Base-by-base conservation (phyloP, 2,113 vertebrate genomes). In the Anguilla japonica region DNA sequence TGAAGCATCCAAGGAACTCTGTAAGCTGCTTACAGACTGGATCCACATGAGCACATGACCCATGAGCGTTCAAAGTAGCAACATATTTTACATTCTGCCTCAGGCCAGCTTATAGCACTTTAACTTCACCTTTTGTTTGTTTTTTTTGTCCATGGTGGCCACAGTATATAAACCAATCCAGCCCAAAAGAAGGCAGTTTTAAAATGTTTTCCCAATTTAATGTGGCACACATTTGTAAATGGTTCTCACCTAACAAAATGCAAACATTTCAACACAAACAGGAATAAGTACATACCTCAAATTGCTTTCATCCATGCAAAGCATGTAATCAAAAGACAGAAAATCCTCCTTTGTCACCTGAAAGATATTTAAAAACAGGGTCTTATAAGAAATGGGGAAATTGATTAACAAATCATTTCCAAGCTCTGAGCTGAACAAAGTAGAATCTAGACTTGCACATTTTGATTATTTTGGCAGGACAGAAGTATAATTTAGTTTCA, bases 291-390 rank as follows among this genome's bases (percentile, higher is more conserved):
- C 84, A 18, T 91, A 99, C 98, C 96, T 98, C 90, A 99, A 89
- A 87, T 99, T 99, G 95, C 94, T 99, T 88, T 99, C 97, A 87
- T 99, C 98, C 98, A 99, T 99, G 90, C 98, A 99, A 0, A 99
- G 96, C 84, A 99, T 97, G 88, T 97, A 96, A 88, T 99, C 97
- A 82, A 97, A 99, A 41, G 93, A 96, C 92, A 92, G 89, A 88
- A 99, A 99, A 90, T 99, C 98, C 1, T 98, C 97, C 84, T 96
- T 97, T 81, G 97, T 99, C 93, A 99, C 91, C 98, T 99, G 90
- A 82, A 84, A 53, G 50, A 53, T 53, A 53, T 53, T 13, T 11
- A 53, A 56, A 84, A 83, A 85, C 50, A 83, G 89, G 40, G 50
- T 2, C 9, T 53, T 11, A 91, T 88, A 88, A n/a, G 5, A 5